Evolutionary conservation across 2,113 vertebrate species (phyloP), one percentile per base, ranked within the genome.

Genomic region (Camelus dromedarius): DNA sequence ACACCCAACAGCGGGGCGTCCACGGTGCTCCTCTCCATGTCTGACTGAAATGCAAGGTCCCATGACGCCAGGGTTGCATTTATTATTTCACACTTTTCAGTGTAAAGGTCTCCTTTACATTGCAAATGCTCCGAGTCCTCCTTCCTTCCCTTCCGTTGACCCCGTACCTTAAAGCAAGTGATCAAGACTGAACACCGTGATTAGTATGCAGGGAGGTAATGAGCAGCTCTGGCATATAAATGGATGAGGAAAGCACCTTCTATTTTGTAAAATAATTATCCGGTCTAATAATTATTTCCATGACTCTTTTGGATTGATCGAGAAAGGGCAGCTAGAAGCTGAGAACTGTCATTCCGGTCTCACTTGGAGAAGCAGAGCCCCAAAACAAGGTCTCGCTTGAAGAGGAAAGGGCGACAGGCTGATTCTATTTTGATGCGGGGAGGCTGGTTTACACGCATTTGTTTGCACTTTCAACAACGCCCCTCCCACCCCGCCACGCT

Each of bases 231-330:
- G 97, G 97, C 97, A 98, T 98, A 98, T 94, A 98, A 97, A 98
- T 97, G 92, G 91, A 75, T 73, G 87, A 92, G 97, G 93, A 97
- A 97, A 97, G 97, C 97, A 97, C 96, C 96, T 98, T 98, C 98
- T 98, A 97, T 97, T 98, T 97, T 97, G 96, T 98, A 97, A 98
- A 98, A 98, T 98, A 98, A 98, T 98, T 98, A 98, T 94, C 94
- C 96, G 90, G 97, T 95, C 96, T 98, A 98, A 98, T 98, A 98
- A 98, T 98, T 98, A 98, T 98, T 98, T 98, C 97, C 97, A 94
- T 0, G 82, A 97, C 96, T 98, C 95, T 95, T 97, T 98, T 96
- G 98, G 97, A 98, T 97, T 97, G 95, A 98, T 98, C 96, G 97
- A 95, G 92, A 98, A 98, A 98, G 97, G 97, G 97, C 97, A 98